These are phyloP conservation scores for Apostichopus parvimensis DNA, from an alignment of 35 echinoderm and acorn worm genomes.

Conservation along the genomic window DNA sequence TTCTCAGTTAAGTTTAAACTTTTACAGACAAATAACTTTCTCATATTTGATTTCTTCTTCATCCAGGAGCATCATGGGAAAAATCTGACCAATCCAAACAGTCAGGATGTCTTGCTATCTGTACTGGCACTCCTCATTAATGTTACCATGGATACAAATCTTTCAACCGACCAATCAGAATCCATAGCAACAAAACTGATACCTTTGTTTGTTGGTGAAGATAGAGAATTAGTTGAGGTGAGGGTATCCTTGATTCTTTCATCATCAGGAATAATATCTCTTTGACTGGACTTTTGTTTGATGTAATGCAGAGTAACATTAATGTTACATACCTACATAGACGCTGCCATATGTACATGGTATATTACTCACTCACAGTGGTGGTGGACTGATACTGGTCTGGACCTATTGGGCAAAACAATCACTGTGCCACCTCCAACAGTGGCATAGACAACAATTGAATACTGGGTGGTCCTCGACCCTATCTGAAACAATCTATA, in stretches of 20 bases:
- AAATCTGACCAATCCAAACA: slow-evolving; percentile 31
- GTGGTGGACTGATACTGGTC: too few species aligned
- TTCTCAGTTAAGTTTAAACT: too few species aligned
- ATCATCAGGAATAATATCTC: not conserved
- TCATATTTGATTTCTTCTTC: not conserved
- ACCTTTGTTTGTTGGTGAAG: slow-evolving; percentile 10
- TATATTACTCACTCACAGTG: too few species aligned
- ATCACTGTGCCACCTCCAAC: too few species aligned
- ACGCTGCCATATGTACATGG: too few species aligned
- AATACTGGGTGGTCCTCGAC: not conserved
- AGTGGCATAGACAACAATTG: not conserved
- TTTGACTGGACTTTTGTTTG: not conserved
- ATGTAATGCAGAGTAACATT: not conserved
- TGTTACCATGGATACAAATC: slow-evolving; percentile 58
- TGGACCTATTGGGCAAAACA: too few species aligned
- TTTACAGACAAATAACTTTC: not conserved
- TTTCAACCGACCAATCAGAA: slow-evolving; percentile 44
- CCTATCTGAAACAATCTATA: too few species aligned
- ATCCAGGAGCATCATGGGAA: slow-evolving; percentile 36
- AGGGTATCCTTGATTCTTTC: not conserved
- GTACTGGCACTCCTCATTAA: slow-evolving; percentile 68
- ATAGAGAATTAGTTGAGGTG: slow-evolving; percentile 41
- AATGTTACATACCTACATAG: too few species aligned
- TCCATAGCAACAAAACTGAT: not conserved
- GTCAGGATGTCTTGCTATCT: slow-evolving; percentile 33